Evolutionary conservation across 2,113 vertebrate genomes (phyloP), one percentile per base, ranked within the genome.

Genomic region (Ammodytes dubius): DNA sequence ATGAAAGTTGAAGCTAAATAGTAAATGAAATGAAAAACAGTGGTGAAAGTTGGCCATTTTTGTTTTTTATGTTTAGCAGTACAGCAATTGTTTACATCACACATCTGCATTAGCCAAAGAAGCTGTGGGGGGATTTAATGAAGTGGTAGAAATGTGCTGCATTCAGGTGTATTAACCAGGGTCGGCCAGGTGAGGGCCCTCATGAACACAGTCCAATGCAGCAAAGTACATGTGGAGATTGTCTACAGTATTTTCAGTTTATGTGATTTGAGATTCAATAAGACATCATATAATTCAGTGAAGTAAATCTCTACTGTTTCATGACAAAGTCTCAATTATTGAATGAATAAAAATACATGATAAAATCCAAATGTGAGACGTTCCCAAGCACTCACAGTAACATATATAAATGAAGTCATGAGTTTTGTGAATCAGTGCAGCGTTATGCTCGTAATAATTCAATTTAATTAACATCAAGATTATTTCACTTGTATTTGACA

Each of bases 131-230:
- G 14, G 6, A 40, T 70, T 49, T 57, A 52, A 10, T 35, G 2
- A 6, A 0, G 7, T 35, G 56, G 27, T 19, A 37, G 1, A 57
- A 7, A 49, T 56, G 37, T 17, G 19, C 10, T 35, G 60, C n/a
- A 14, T 5, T 2, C 9, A 43, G 11, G 4, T 0, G n/a, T 45
- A 64, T 10, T 64, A 19, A 53, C 70, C 63, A 17, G 8, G 0
- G 42, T 52, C 42, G 71, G 17, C 73, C 82, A 78, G 54, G 11
- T 5, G 79, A 74, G 72, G 59, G 64, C 37, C 4, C 49, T 63
- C n/a, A 6, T 15, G 39, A 75, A 37, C 7, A 2, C 50, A 17
- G 13, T 63, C 7, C 7, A 64, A 63, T 46, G 47, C 46, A 35
- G 72, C 35, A 17, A 50, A 40, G 17, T 0, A 7, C 7, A 47